Percentiles rank a stretch among this genome's conserved stretches.
These are phyloP conservation scores for Agelas oroides DNA, from an alignment of 37 sponge, comb jelly and placozoan species.

Conservation along the genomic window DNA sequence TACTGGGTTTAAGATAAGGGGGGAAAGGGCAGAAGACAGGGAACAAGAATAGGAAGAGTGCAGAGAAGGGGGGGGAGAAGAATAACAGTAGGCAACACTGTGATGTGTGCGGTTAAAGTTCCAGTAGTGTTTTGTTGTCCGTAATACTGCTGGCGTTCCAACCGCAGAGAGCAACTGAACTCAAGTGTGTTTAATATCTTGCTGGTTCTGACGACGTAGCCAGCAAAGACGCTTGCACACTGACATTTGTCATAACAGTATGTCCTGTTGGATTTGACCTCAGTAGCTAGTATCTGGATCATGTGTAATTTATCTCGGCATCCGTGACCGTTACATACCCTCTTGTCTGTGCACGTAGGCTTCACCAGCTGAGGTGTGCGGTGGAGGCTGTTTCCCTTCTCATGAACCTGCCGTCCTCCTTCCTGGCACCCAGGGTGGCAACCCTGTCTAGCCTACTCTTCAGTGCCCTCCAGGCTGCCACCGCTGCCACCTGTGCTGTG, in stretches of 20 bases:
- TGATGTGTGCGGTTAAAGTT: slow-evolving; percentile 5
- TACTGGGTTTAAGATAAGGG: too few relatives aligned
- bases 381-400: slow-evolving; percentile 42
- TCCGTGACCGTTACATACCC: background rate
- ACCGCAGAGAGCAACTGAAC: background rate
- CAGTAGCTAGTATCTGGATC: too few relatives aligned
- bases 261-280: too few relatives aligned
- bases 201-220: background rate
- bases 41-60: too few relatives aligned
- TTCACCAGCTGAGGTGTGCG: slow-evolving; percentile 55
- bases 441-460: slow-evolving; percentile 21
- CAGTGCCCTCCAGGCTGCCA: slow-evolving; percentile 22
- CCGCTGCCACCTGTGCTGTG: background rate
- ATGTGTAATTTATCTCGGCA: too few relatives aligned
- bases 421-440: slow-evolving; percentile 5
- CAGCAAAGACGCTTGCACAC: slow-evolving; percentile 43
- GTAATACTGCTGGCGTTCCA: slow-evolving; percentile 23
- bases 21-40: too few relatives aligned
- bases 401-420: slow-evolving; percentile 2
- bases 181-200: slow-evolving; percentile 42
- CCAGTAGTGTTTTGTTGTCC: background rate
- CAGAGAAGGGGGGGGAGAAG: too few relatives aligned
- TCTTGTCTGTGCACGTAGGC: slow-evolving; percentile 15
- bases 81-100: too few relatives aligned
- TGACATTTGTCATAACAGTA: slow-evolving; percentile 5